Evolutionary conservation across 2,888 invertebrate genomes (phyloP).

Genomic region (Drosophila flavopinicola): DNA sequence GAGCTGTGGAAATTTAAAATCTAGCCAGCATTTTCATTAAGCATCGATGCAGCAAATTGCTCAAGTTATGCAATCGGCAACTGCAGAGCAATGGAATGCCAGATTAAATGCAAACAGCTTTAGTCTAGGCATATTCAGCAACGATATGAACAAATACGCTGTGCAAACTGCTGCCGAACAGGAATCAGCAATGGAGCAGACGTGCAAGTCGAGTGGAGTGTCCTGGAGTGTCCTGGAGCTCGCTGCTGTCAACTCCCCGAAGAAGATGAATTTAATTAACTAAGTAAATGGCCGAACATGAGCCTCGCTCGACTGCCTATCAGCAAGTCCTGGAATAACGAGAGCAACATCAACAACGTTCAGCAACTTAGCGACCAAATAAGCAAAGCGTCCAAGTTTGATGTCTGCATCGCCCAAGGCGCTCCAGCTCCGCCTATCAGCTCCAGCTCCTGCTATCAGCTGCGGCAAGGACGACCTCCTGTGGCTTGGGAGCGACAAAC

Average conservation of each 20-base stretch:
- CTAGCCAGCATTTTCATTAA: constrained; percentile 58
- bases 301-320: constrained; percentile 53
- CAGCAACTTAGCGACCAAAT: constrained; percentile 39
- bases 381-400: constrained; percentile 63
- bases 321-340: no score
- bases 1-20: constrained; percentile 53
- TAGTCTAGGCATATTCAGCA: constrained; percentile 42
- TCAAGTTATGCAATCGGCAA: constrained; percentile 27
- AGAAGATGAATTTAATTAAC: constrained; percentile 79
- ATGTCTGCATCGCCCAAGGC: constrained; percentile 35
- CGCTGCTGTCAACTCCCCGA: constrained; percentile 22
- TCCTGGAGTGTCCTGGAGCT: constrained; percentile 28
- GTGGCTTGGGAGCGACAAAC: constrained; percentile 16
- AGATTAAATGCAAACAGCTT: constrained; percentile 73
- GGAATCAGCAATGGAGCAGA: constrained; percentile 20
- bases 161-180: constrained; percentile 45
- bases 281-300: constrained; percentile 76
- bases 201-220: constrained; percentile 8
- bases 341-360: constrained; percentile 17
- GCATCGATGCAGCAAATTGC: constrained; percentile 67
- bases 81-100: constrained; percentile 47
- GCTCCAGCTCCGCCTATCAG: not conserved
- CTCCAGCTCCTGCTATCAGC: not conserved
- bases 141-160: constrained; percentile 62
- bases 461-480: constrained; percentile 20